Base-by-base conservation (phyloP, 2,113 vertebrate species). In the Vombatus ursinus region DNA sequence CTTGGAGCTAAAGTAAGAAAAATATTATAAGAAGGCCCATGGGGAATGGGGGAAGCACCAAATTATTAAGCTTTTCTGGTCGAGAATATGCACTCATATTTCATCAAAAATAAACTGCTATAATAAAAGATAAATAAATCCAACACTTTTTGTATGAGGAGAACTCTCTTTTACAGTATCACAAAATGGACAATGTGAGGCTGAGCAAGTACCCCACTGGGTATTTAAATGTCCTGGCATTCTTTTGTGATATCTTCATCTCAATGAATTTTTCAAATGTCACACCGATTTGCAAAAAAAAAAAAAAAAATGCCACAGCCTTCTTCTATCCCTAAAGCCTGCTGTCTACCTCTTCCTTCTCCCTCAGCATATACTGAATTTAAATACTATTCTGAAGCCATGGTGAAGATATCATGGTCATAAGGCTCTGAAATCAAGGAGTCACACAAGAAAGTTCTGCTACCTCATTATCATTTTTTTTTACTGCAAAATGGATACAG, bases 241-340 rank as follows among this genome's bases (percentile, higher is more conserved):
- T 90, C 37, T 93, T 54, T 11, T 92, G 51, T 11, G 52, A 50
- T 61, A 52, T 52, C 44, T 94, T 92, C n/a, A 14, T 23, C 89
- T 31, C 47, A 91, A 89, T 94, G 37, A 94, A 95, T 90, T 50
- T 92, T 31, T 96, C n/a, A 92, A 95, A 89, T 50, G 48, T 89
- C 53, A 68, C 5, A 8, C 0, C 0, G 11, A 25, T 94, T 96
- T 91, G 52, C n/a, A 95, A 6, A 61, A 68, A 37, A 68, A 53
- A 22, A 68, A 68, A 16, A 68, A 68, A 37, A 90, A 51, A 90
- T 44, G 48, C 11, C 48, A 51, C 10, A 90, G n/a, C 8, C n/a
- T 50, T 31, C 3, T 84, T 54, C 51, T 1, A 19, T 3, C 5
- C 49, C 8, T 91, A 12, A 11, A 94, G 23, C 22, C 3, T 93